Evolutionary conservation across 2,888 invertebrate species (phyloP).

Genomic region (Xestia xanthographa): DNA sequence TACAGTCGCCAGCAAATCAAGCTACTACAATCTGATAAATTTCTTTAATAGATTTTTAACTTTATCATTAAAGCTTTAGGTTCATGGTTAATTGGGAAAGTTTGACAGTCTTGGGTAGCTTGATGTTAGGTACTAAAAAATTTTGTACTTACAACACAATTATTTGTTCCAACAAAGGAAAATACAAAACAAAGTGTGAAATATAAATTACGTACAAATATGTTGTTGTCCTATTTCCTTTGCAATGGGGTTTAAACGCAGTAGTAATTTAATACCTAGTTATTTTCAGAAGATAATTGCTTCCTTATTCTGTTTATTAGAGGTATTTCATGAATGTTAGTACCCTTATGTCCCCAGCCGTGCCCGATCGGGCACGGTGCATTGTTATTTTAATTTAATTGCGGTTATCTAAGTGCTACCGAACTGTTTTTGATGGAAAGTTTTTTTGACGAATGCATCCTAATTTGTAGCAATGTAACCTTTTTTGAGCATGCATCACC

Average conservation of each 20-base stretch:
- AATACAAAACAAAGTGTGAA: not conserved
- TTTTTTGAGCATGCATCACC: constrained; percentile 16
- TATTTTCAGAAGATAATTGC: not conserved
- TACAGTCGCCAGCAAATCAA: too few species aligned
- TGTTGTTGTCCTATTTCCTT: not conserved
- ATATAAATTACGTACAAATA: not conserved
- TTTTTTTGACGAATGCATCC: not conserved
- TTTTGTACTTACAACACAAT: constrained; percentile 4
- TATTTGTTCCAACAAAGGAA: constrained; percentile 25
- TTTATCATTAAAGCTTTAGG: too few species aligned
- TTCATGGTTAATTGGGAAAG: too few species aligned
- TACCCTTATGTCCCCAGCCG: too few species aligned
- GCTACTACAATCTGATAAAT: too few species aligned
- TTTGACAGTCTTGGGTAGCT: too few species aligned
- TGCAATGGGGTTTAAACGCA: constrained; percentile 26
- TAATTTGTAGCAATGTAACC: constrained; percentile 21
- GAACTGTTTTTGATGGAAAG: not conserved
- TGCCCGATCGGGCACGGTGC: too few species aligned
- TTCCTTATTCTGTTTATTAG: constrained; percentile 6
- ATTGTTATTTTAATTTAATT: too few species aligned
- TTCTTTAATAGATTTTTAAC: too few species aligned
- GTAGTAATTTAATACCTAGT: not conserved
- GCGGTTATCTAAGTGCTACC: too few species aligned
- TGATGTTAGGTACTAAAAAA: not conserved
- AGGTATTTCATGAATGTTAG: not conserved